phyloP scores from a whole-genome alignment of 2,888 invertebrate species.

The Andricus curvator region DNA sequence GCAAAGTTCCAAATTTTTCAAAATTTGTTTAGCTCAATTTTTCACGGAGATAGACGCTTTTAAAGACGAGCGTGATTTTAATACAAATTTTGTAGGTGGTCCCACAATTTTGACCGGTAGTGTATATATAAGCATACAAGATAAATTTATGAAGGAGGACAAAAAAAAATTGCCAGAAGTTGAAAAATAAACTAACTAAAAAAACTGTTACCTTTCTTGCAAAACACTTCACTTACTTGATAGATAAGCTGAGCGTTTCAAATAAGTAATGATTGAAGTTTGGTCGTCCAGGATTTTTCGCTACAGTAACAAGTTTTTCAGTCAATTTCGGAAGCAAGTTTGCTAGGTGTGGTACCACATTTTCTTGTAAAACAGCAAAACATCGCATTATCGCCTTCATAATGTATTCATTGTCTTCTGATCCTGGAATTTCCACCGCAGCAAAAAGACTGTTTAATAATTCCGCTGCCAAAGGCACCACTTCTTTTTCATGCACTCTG shows the following conservation, averaged over 20 bases:
- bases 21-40: no score
- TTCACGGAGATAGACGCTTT: no score
- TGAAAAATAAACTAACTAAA: no score
- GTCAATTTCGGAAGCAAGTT: slow-evolving; percentile 92
- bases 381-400: slow-evolving; percentile 99
- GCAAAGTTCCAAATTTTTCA: no score
- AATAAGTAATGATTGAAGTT: slow-evolving; percentile 99
- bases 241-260: slow-evolving; percentile 93
- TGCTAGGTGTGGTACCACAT: slow-evolving; percentile 88
- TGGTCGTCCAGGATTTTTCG: slow-evolving; percentile 97
- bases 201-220: no score
- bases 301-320: slow-evolving; percentile 88
- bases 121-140: neutral
- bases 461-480: slow-evolving; percentile 84
- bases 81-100: no score
- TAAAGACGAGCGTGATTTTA: no score
- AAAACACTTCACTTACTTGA: slow-evolving; percentile 83
- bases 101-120: no score
- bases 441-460: slow-evolving; percentile 88
- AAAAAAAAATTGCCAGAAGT: no score
- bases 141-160: no score
- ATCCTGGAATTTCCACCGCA: slow-evolving; percentile 85
- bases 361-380: slow-evolving; percentile 89
- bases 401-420: slow-evolving; percentile 96
- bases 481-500: slow-evolving; percentile 82